Base-by-base conservation (phyloP, 2,113 vertebrate genomes). In the Myocastor coypus region DNA sequence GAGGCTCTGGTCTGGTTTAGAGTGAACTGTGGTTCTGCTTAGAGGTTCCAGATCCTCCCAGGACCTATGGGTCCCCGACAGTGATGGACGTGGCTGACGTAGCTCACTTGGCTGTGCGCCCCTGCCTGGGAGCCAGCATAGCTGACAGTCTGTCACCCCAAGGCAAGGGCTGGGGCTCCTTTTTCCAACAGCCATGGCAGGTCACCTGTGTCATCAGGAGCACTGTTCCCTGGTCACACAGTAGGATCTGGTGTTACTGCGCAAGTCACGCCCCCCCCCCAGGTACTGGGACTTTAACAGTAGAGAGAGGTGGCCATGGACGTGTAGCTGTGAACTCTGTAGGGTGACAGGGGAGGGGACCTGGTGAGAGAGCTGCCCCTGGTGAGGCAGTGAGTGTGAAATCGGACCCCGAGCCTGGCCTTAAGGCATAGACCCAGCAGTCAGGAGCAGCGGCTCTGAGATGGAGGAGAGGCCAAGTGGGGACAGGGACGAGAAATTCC, bases 61-160 rank as follows among this genome's bases (percentile, higher is more conserved):
- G 71, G 75, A 83, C 59, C 78, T 9, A 10, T 20, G 34, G 52
- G 10, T 59, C 0, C 12, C 11, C 26, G 34, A n/a, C 75, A 34
- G 5, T 10, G 66, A 75, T 1, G 26, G 81, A 34, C 37, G 11
- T 26, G 10, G 4, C 40, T 32, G 82, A 42, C n/a, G n/a, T n/a
- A n/a, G n/a, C n/a, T n/a, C 40, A 30, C 50, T 28, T 52, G 52
- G 80, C 17, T 42, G 42, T 24, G 55, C 55, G 9, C 59, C 57
- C 34, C 75, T n/a, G 26, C 14, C 40, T 69, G 0, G n/a, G n/a
- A 40, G 42, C 2, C 3, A 32, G 50, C 3, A 8, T 1, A 0
- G 73, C 24, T 0, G 7, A 37, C 10, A 14, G 2, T 20, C 90
- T 85, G 63, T 59, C 30, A 66, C 11, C 46, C 64, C 55, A 5